Evolutionary conservation across 2,113 vertebrate genomes (phyloP), one percentile per base, ranked within the genome.

Genomic region (Silurus asotus): DNA sequence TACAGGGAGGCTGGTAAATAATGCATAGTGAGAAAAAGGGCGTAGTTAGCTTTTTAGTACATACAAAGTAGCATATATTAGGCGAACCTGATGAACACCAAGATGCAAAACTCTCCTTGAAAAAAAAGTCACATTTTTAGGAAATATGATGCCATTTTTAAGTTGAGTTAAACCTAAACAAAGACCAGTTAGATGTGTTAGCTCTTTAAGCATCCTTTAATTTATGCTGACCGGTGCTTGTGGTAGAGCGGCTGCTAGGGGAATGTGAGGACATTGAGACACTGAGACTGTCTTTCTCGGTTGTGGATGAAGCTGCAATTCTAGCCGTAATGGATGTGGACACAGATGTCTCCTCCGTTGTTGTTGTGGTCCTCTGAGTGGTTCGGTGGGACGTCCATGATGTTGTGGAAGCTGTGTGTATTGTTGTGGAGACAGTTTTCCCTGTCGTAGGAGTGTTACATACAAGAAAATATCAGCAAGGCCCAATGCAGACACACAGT

Each of bases 401-500:
- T 67, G 48, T 45, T 88, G 72, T 72, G 74, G 64, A 1, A 88
- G 51, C 25, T 83, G 75, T 77, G 75, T 83, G 75, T 78, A 84
- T 70, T 86, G 81, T 56, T 83, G 56, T 83, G 64, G 79, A 72
- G 64, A 25, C n/a, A 56, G 25, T 58, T 62, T 84, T 17, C 0
- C 87, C 79, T 85, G 87, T 85, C 65, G 56, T 76, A 61, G 61
- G 48, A 85, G 84, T 51, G 87, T 78, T 58, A 69, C 53, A 88
- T 67, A 77, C 11, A 83, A 64, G 58, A 28, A 81, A 74, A 80
- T 5, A 53, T 83, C 49, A 86, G 20, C 45, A 69, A 72, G 4
- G 25, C 64, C 25, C 80, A 48, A 82, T 80, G 17, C 56, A 20
- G 48, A 48, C 56, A 82, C 15, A 69, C 14, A 81, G 37, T 65